Conservation (phyloP, 1,140 invertebrate species). For the Euura saliciscinereae region DNA sequence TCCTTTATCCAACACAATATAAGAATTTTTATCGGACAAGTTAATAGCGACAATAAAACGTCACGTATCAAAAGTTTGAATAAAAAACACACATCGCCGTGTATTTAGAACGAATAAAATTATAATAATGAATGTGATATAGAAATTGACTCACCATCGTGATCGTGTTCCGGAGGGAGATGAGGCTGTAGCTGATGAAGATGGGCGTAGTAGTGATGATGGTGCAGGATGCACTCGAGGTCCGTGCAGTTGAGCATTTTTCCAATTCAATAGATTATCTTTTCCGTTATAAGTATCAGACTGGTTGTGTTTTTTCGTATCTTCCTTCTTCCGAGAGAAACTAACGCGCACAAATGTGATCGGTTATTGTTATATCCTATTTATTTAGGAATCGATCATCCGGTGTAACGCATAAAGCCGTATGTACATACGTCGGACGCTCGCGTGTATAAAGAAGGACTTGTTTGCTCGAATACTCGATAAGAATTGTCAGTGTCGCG, state of each 20-base stretch:
- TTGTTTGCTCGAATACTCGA: too few relatives aligned
- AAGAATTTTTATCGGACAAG: neutral
- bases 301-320: neutral
- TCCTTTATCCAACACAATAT: neutral
- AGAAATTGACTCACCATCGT: constrained; percentile 53
- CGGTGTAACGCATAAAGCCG: neutral
- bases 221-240: constrained; percentile 77
- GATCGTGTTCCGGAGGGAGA: constrained; percentile 62
- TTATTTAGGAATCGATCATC: neutral
- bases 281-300: too few relatives aligned
- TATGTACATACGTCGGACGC: neutral
- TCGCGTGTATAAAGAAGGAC: too few relatives aligned
- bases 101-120: too few relatives aligned
- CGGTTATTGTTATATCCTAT: neutral
- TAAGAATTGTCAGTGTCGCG: too few relatives aligned
- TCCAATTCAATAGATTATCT: neutral
- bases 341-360: neutral
- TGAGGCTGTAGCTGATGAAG: constrained; percentile 71
- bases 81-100: too few relatives aligned
- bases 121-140: neutral
- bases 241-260: constrained; percentile 78
- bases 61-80: too few relatives aligned
- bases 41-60: neutral
- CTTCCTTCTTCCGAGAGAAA: neutral
- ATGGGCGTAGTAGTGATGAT: constrained; percentile 75